Evolutionary conservation across 2,113 vertebrate species (phyloP).

Genomic region (Campylomormyrus tamandua): DNA sequence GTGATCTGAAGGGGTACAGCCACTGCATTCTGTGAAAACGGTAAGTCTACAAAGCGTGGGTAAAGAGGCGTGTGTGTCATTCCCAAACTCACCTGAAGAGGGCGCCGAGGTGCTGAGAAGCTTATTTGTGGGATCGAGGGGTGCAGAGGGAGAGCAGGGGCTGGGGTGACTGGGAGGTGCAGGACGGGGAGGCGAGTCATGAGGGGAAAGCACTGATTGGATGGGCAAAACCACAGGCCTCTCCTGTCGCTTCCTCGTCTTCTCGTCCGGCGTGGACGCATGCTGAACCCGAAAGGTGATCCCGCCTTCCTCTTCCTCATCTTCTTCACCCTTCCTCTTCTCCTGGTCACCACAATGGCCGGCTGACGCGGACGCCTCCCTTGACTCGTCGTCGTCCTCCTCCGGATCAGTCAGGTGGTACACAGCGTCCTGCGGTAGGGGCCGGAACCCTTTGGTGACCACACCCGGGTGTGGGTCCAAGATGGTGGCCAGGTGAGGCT

Average conservation of each 20-base stretch:
- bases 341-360: conserved; percentile 30
- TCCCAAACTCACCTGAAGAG: conserved; percentile 53
- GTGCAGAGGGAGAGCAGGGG: conserved; percentile 40
- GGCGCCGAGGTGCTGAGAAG: conserved; percentile 45
- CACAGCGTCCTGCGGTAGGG: conserved; percentile 64
- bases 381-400: conserved; percentile 71
- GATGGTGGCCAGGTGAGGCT: conserved; percentile 88
- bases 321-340: neutral
- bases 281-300: conserved; percentile 62
- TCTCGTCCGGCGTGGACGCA: conserved; percentile 29
- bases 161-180: conserved; percentile 13
- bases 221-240: neutral
- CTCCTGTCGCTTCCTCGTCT: conserved; percentile 30
- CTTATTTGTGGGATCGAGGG: conserved; percentile 57
- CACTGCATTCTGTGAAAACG: neutral
- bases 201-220: neutral
- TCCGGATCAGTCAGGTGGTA: conserved; percentile 85
- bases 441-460: conserved; percentile 88
- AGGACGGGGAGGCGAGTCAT: neutral
- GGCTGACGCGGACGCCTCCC: neutral
- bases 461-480: conserved; percentile 90
- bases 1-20: conserved; percentile 54
- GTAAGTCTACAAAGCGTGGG: neutral
- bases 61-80: neutral
- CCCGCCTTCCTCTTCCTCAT: conserved; percentile 52